Conservation (phyloP, 2,113 vertebrate species). For the Gobiocypris rarus region DNA sequence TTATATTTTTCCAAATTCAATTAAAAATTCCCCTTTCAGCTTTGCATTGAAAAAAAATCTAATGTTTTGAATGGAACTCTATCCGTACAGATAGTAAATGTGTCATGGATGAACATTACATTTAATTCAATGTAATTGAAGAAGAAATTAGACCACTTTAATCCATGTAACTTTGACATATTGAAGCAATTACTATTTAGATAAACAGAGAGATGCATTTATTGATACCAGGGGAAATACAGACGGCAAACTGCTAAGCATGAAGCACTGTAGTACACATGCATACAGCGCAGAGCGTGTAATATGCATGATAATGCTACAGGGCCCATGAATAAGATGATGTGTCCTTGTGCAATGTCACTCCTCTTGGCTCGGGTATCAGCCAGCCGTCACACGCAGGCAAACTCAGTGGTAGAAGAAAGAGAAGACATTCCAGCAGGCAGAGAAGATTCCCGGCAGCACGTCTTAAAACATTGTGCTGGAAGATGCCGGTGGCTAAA, state of each 20-base stretch:
- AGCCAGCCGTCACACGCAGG: constrained; percentile 22
- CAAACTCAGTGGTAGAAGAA: constrained; percentile 11
- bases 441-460: not conserved
- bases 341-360: constrained; percentile 30
- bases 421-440: constrained; percentile 12
- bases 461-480: constrained; percentile 14
- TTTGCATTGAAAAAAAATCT: not conserved
- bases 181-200: not conserved
- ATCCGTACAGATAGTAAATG: not conserved
- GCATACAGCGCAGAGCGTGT: not conserved
- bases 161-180: not conserved
- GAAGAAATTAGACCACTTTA: not conserved
- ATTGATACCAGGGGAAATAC: not conserved
- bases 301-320: constrained; percentile 27
- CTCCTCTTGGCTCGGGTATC: constrained; percentile 5
- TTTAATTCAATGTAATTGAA: not conserved
- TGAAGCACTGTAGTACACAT: not conserved
- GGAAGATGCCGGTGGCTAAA: constrained; percentile 15
- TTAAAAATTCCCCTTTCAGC: not conserved
- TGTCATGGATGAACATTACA: not conserved
- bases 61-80: constrained; percentile 2
- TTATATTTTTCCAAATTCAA: not conserved
- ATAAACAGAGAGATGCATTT: not conserved
- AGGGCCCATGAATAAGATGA: not conserved
- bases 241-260: not conserved